Conservation (phyloP, 2,888 invertebrate species). For the Eledone cirrhosa region DNA sequence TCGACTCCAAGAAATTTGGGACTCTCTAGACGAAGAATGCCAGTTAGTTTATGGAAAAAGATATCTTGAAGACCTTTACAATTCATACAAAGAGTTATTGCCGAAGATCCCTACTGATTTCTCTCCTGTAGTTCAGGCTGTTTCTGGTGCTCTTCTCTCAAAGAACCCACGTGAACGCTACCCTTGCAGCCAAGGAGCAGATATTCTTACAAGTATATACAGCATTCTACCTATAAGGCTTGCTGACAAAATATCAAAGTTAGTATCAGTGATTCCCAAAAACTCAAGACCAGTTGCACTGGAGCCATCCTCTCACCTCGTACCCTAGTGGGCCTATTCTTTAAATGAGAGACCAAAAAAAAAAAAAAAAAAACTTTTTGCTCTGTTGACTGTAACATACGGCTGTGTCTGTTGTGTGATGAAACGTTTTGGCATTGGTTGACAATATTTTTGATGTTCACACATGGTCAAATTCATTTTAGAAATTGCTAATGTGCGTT, state of each 20-base stretch:
- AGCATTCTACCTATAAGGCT: constrained; percentile 60
- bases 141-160: constrained; percentile 59
- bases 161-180: constrained; percentile 58
- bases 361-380: too few relatives aligned
- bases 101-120: constrained; percentile 53
- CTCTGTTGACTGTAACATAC: too few relatives aligned
- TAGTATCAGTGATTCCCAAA: constrained; percentile 48
- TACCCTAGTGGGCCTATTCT: background rate
- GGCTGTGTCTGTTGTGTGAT: too few relatives aligned
- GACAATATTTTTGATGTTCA: too few relatives aligned
- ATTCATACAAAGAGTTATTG: constrained; percentile 44
- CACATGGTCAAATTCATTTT: too few relatives aligned
- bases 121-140: constrained; percentile 59
- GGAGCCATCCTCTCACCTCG: constrained; percentile 29
- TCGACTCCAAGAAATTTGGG: constrained; percentile 58
- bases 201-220: constrained; percentile 51
- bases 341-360: too few relatives aligned
- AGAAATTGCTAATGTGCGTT: too few relatives aligned
- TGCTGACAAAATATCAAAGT: constrained; percentile 52
- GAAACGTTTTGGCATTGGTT: too few relatives aligned
- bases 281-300: constrained; percentile 42
- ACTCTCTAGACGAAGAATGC: constrained; percentile 49
- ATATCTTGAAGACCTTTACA: constrained; percentile 55
- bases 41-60: constrained; percentile 53
- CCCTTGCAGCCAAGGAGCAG: constrained; percentile 59